phyloP scores from a whole-genome alignment of 2,113 vertebrate species.

The Hemiprocne comata region DNA sequence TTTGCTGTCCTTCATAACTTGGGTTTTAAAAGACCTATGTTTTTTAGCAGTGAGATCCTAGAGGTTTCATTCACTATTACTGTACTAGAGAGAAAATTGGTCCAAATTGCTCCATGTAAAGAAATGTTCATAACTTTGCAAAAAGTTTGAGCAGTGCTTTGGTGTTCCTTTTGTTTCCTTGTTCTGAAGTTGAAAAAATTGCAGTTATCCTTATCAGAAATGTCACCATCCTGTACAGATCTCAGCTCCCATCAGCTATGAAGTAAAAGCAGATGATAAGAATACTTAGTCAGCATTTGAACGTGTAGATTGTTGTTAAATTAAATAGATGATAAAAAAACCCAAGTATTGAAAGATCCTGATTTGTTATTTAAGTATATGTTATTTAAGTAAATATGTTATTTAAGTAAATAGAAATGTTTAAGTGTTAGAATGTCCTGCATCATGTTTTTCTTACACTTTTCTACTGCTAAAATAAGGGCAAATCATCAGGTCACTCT shows the following conservation, averaged over 20 bases:
- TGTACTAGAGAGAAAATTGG: neutral
- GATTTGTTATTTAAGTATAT: too few species aligned
- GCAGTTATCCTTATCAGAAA: neutral
- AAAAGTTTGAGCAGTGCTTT: neutral
- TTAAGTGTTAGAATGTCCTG: neutral
- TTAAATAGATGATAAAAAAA: neutral
- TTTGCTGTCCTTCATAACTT: neutral
- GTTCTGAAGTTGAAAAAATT: neutral
- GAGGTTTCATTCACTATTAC: neutral
- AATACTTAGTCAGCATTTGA: neutral
- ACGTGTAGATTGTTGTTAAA: neutral
- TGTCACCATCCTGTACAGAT: neutral
- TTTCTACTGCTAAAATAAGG: neutral
- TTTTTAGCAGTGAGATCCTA: neutral
- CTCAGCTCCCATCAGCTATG: neutral
- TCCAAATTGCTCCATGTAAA: neutral
- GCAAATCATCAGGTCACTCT: neutral
- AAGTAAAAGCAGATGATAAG: neutral
- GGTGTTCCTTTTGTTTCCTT: neutral
- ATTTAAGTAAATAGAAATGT: neutral
- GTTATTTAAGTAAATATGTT: neutral
- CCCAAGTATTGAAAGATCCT: neutral
- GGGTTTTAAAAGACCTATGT: accelerated
- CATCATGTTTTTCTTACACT: neutral
- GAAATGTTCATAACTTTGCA: neutral